These are phyloP conservation scores for Loxodonta africana DNA, from an alignment of 2,113 vertebrate species.

Conservation along the genomic window DNA sequence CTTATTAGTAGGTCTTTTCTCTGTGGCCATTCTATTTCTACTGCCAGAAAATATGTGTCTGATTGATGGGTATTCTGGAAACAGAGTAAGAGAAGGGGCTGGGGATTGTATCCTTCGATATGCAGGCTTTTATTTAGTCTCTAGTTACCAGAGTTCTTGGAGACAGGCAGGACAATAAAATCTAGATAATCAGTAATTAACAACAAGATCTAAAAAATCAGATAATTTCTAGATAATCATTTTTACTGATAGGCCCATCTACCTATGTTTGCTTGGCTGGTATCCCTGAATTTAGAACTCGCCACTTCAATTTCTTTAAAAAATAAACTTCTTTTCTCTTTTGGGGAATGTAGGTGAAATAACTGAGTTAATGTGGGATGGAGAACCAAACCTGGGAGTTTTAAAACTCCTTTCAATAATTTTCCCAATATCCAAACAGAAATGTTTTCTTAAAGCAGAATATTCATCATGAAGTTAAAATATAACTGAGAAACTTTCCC, in stretches of 20 bases:
- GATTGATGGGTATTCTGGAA: not conserved
- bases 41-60: not conserved
- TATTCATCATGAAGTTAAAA: conserved; percentile 52
- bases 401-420: conserved; percentile 24
- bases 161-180: not conserved
- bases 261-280: not conserved
- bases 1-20: not conserved
- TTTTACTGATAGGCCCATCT: not conserved
- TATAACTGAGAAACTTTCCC: not conserved
- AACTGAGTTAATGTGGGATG: not conserved
- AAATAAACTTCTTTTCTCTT: conserved; percentile 34
- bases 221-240: not conserved
- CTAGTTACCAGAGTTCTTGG: not conserved
- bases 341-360: not conserved
- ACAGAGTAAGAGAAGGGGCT: not conserved
- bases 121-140: not conserved
- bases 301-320: not conserved
- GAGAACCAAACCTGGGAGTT: not conserved
- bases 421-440: conserved; percentile 18
- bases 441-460: conserved; percentile 11
- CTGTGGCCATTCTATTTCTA: not conserved
- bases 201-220: not conserved
- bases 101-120: not conserved
- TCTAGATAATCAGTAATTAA: conserved; percentile 1
- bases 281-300: not conserved